phyloP scores from a whole-genome alignment of 1,140 invertebrate species.

The Vanessa atalanta region DNA sequence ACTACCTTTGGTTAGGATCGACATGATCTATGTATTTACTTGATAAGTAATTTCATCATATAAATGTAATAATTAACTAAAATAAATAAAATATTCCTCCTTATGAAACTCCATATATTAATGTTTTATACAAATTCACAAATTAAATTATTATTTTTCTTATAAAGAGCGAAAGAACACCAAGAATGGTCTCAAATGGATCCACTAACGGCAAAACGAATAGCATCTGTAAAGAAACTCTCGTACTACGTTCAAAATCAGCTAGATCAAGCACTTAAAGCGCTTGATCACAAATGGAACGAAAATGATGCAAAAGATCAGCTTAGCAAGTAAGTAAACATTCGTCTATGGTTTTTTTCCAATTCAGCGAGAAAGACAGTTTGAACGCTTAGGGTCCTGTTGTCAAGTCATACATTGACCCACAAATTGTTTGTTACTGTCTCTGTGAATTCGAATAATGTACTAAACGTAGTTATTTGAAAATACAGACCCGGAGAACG shows the following conservation, averaged over 20 bases:
- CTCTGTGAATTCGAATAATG: background rate
- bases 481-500: constrained; percentile 80
- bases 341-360: too few species aligned
- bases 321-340: constrained; percentile 62
- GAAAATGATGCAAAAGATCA: constrained; percentile 57
- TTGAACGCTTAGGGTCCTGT: too few species aligned
- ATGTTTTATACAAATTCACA: too few species aligned
- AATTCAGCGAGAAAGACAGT: too few species aligned
- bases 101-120: too few species aligned
- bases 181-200: constrained; percentile 81
- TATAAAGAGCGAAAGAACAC: constrained; percentile 72
- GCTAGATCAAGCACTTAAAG: constrained; percentile 80
- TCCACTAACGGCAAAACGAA: constrained; percentile 81
- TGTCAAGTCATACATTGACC: too few species aligned
- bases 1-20: background rate
- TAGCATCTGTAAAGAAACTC: constrained; percentile 82
- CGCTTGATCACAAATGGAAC: constrained; percentile 84
- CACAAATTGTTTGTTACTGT: too few species aligned
- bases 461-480: constrained; percentile 35
- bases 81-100: too few species aligned
- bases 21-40: too few species aligned
- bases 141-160: constrained; percentile 4
- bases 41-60: too few species aligned
- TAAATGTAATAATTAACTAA: too few species aligned
- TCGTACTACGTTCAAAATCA: constrained; percentile 84